Percentiles rank a stretch among this genome's conserved stretches.
These are phyloP conservation scores for Pollenia angustigena DNA, from an alignment of 2,888 invertebrate species.

Conservation along the genomic window DNA sequence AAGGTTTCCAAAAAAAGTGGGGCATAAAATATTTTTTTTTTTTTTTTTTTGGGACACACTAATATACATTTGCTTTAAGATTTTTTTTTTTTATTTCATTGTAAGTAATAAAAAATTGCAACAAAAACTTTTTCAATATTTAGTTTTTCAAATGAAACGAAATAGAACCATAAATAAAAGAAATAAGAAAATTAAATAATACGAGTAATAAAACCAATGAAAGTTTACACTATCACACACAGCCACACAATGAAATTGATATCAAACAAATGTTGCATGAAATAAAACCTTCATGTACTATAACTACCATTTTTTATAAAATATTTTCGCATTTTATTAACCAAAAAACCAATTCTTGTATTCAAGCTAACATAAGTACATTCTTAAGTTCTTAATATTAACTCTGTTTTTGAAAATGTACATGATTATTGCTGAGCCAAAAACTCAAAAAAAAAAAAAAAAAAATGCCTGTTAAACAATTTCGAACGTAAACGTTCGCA, in stretches of 20 bases:
- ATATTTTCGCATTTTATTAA: slow-evolving; percentile 1
- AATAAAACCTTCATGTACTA: not conserved
- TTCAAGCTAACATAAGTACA: slow-evolving; percentile 15
- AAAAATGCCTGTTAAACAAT: no score
- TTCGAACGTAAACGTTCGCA: no score
- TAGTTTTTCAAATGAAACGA: slow-evolving; percentile 31
- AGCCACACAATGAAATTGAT: slow-evolving; percentile 10
- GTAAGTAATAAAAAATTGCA: slow-evolving; percentile 24
- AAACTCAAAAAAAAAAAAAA: not conserved
- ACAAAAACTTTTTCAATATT: slow-evolving; percentile 60
- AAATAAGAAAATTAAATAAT: not conserved
- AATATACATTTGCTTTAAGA: not conserved
- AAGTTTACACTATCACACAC: not conserved
- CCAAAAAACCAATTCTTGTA: slow-evolving; percentile 11
- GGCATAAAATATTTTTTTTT: no score
- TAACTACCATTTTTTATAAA: not conserved
- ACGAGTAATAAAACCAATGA: slow-evolving; percentile 25
- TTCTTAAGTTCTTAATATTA: slow-evolving; percentile 10
- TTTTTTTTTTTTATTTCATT: slow-evolving; percentile 5
- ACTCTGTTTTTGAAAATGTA: not conserved
- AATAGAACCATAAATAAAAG: slow-evolving; percentile 50
- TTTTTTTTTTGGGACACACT: no score
- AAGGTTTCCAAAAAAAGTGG: no score
- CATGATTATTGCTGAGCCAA: not conserved
- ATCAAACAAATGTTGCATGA: slow-evolving; percentile 35